Evolutionary conservation across 2,888 invertebrate species (phyloP).

Genomic region (Euplexia lucipara): DNA sequence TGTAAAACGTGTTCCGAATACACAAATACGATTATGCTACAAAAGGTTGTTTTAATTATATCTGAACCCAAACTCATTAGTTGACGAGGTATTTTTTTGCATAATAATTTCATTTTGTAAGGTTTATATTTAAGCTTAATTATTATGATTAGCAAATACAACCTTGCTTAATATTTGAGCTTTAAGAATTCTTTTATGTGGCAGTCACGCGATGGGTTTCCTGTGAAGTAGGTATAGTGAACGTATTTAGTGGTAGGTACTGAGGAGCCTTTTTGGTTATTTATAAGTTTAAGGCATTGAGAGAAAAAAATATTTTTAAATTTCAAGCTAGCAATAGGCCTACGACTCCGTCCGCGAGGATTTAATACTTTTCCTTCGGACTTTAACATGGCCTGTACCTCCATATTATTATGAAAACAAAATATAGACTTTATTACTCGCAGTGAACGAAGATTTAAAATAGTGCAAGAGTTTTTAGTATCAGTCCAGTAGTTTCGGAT

Average conservation of each 20-base stretch:
- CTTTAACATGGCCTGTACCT: too few relatives aligned
- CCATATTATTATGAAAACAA: too few relatives aligned
- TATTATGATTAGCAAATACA: slow-evolving; percentile 40
- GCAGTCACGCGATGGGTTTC: slow-evolving; percentile 41
- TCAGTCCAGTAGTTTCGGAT: too few relatives aligned
- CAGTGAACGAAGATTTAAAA: too few relatives aligned
- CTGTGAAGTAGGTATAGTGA: neutral
- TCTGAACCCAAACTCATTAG: slow-evolving; percentile 48
- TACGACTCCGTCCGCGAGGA: too few relatives aligned
- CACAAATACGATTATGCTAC: slow-evolving; percentile 27
- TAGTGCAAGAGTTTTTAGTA: too few relatives aligned
- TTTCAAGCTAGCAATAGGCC: too few relatives aligned
- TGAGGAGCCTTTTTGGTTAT: too few relatives aligned
- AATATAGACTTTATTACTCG: too few relatives aligned
- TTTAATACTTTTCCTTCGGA: too few relatives aligned
- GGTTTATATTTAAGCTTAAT: slow-evolving; percentile 33
- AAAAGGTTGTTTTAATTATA: slow-evolving; percentile 58
- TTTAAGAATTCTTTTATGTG: slow-evolving; percentile 27
- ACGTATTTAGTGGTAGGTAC: neutral
- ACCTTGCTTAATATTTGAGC: slow-evolving; percentile 24
- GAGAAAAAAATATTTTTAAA: too few relatives aligned
- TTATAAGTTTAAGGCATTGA: too few relatives aligned
- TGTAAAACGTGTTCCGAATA: slow-evolving; percentile 46
- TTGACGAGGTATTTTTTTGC: slow-evolving; percentile 44
- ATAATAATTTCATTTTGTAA: slow-evolving; percentile 44